Base-by-base conservation (phyloP, 2,113 vertebrate species). In the Bubo scandiacus region DNA sequence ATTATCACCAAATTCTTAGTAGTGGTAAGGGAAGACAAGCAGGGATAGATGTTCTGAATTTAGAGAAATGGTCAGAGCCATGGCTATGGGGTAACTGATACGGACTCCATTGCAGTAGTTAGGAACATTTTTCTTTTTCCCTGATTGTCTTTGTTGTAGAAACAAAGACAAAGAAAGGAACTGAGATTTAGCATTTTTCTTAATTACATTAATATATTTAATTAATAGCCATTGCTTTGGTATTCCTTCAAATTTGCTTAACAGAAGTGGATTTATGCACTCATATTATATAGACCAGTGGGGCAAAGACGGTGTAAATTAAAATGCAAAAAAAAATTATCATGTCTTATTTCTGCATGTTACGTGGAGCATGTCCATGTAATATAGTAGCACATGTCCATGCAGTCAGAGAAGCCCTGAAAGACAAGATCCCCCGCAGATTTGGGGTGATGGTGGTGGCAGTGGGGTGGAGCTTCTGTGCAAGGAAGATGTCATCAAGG, bases 1-100 rank as follows among this genome's bases (percentile, higher is more conserved):
- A 79, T 93, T 96, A 63, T 90, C 75, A 93, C 67, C 74, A 95
- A 86, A 91, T 93, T 91, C 62, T 90, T 75, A 19, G 11, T 32
- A 29, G 27, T 43, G 26, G 27, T 43, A 42, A 81, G 38, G 12
- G 45, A 74, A 81, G 47, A 61, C 13, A 74, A 29, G 59, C 61
- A 79, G 72, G 58, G 51, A 81, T 42, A 38, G 14, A 34, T 43
- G 12, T 40, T 91, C 55, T 71, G 58, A 63, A 58, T 72, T 47
- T 18, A 82, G 58, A 90, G 66, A 90, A 62, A 71, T 32, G 8
- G 70, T 45, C 43, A 84, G 75, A 90, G 34, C 32, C 13, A 5
- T 1, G 1, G 49, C 45, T 47, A 6, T 38, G 36, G 73, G 65
- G 42, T 63, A 65, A 66, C 25, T 47, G 34, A 57, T 73, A 11